Evolutionary conservation across 2,797 vertebrate species (phyloP).

Genomic region (Pelobates cultripes): DNA sequence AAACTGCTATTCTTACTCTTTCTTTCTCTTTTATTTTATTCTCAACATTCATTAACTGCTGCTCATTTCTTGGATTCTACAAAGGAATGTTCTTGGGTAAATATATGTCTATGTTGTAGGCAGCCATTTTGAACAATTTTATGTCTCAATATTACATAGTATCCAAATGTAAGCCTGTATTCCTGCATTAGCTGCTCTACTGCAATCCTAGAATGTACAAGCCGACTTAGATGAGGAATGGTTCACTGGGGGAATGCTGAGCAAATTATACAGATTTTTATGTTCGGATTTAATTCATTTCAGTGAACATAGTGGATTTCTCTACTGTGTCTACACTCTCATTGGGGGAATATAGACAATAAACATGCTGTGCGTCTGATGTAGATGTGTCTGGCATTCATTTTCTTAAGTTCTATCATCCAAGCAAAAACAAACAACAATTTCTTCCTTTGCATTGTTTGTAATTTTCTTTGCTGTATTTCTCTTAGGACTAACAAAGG

Average conservation of each 20-base stretch:
- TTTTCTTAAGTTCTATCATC: slow-evolving; percentile 17
- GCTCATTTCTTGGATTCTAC: slow-evolving; percentile 64
- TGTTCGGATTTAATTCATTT: slow-evolving; percentile 7
- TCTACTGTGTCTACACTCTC: not conserved
- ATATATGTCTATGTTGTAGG: slow-evolving; percentile 58
- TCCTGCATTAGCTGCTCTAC: not conserved
- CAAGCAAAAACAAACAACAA: not conserved
- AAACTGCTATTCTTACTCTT: slow-evolving; percentile 50
- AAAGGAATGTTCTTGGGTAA: slow-evolving; percentile 82
- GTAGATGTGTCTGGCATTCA: slow-evolving; percentile 30
- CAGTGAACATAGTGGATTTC: slow-evolving; percentile 1
- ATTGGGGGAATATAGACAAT: not conserved
- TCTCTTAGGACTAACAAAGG: slow-evolving; percentile 91
- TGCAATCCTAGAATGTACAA: slow-evolving; percentile 1
- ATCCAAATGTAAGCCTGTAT: not conserved
- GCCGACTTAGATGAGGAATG: not conserved
- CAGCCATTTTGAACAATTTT: slow-evolving; percentile 8
- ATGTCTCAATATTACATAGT: slow-evolving; percentile 10
- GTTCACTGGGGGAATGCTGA: slow-evolving; percentile 7
- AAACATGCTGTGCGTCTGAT: slow-evolving; percentile 22
- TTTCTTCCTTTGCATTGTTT: slow-evolving; percentile 2
- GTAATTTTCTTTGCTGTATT: not conserved
- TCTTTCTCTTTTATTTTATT: slow-evolving; percentile 55
- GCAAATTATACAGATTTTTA: slow-evolving; percentile 1
- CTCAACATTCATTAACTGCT: slow-evolving; percentile 52